These are phyloP conservation scores for Trematocara unimaculatum DNA, from an alignment of 2,113 vertebrate genomes.

Conservation along the genomic window DNA sequence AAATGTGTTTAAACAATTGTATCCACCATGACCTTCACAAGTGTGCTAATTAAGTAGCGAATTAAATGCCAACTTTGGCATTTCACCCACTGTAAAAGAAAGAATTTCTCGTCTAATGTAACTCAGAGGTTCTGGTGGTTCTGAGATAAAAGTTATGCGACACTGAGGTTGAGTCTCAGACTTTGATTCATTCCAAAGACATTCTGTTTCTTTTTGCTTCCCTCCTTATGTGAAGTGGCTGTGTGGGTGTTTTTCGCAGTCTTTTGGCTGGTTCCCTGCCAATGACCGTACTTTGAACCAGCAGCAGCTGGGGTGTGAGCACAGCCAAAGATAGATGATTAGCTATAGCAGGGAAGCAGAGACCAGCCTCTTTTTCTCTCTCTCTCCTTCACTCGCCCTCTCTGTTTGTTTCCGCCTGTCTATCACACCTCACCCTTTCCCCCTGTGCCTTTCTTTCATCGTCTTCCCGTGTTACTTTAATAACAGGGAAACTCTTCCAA, in stretches of 20 bases:
- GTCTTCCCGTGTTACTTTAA: background rate
- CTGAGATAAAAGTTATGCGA: background rate
- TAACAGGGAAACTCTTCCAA: background rate
- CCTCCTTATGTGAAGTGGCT: conserved; percentile 45
- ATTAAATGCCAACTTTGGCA: background rate
- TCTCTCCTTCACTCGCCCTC: background rate
- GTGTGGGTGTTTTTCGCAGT: conserved; percentile 55
- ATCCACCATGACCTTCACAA: background rate
- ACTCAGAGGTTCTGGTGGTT: background rate
- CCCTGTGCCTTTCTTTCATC: background rate
- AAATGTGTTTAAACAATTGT: background rate
- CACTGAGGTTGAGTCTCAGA: background rate
- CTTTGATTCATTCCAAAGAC: conserved; percentile 47
- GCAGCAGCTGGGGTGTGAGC: conserved; percentile 70
- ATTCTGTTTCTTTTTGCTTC: conserved; percentile 53
- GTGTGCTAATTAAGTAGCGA: background rate
- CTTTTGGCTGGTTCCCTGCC: conserved; percentile 60
- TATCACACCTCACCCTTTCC: background rate
- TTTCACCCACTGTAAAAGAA: background rate
- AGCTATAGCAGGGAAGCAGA: conserved; percentile 5
- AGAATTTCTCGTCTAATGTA: background rate
- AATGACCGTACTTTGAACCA: conserved; percentile 80
- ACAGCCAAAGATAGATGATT: conserved; percentile 69
- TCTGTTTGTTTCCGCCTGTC: background rate
- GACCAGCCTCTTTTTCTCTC: background rate